Base-by-base conservation (phyloP, 2,113 vertebrate genomes). In the Megaleporinus macrocephalus region DNA sequence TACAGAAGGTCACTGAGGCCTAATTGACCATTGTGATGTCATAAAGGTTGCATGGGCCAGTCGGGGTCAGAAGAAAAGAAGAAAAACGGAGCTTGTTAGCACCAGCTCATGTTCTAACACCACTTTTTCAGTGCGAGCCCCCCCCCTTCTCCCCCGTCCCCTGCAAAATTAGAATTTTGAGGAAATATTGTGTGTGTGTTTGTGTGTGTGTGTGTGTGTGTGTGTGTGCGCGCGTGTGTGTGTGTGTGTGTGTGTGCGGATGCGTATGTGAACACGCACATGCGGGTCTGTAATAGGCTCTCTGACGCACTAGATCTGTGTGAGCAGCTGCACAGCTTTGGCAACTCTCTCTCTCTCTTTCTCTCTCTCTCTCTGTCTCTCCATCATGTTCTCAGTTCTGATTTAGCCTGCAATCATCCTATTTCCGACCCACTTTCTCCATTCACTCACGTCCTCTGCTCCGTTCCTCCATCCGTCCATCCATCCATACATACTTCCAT, bases 281-380 rank as follows among this genome's bases (percentile, higher is more conserved):
- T 22, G 26, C 33, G 11, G 18, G 87, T 92, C 92, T 91, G 86
- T 90, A 93, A 93, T 92, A 92, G 89, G 88, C 89, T 86, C 72
- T 73, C 85, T 93, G 91, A 93, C 91, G 91, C 92, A 91, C 85
- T 81, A 75, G 88, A 90, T 89, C 85, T 89, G 83, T 33, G 87
- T 83, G 85, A 85, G 68, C 83, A 85, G 83, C 83, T 85, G 83
- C 76, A 73, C 61, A 81, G 72, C 79, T 81, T 78, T 88, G 86
- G 87, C 89, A 92, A 80, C 86, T 77, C 81, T 78, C 61, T 79
- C 82, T 79, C 82, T 41, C 36, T 18, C 53, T 61, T 53, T 76
- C 81, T 69, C 79, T 33, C 24, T 5, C 49, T 68, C 66, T 85
- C 27, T 75, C 33, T 61, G 49, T 84, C 26, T 78, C n/a, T 53